Conservation (phyloP, 2,888 invertebrate species). For the Uropetala carovei region DNA sequence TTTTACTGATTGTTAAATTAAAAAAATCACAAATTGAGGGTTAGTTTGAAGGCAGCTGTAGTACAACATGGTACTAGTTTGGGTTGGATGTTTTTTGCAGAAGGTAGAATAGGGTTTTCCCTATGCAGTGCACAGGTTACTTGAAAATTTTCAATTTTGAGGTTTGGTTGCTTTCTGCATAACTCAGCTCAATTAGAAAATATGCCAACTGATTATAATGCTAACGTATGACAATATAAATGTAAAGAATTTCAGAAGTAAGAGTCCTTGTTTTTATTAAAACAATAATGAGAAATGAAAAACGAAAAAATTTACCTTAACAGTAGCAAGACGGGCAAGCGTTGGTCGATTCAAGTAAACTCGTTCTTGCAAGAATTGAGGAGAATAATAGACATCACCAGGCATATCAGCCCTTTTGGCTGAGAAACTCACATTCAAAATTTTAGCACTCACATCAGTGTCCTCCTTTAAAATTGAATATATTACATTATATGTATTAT, state of each 20-base stretch:
- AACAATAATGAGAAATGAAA: background rate
- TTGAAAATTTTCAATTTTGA: no score
- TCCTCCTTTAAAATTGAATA: slow-evolving; percentile 82
- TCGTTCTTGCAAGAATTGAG: slow-evolving; percentile 93
- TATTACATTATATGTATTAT: background rate
- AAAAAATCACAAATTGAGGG: no score
- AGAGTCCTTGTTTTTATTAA: background rate
- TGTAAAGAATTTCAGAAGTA: background rate
- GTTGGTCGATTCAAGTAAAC: slow-evolving; percentile 95
- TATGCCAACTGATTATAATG: no score
- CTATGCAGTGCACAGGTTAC: no score
- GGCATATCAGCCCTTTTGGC: slow-evolving; percentile 89
- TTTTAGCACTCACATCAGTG: slow-evolving; percentile 90
- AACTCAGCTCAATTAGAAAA: no score
- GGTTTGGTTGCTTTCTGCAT: no score
- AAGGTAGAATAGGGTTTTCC: no score
- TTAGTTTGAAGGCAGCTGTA: no score
- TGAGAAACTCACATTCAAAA: slow-evolving; percentile 95
- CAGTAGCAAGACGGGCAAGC: slow-evolving; percentile 90
- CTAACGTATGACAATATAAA: background rate
- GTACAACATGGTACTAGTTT: no score
- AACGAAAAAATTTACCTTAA: slow-evolving; percentile 79
- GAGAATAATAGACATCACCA: slow-evolving; percentile 87
- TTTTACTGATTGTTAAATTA: no score
- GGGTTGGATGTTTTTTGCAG: no score